Percentiles rank a stretch among this genome's conserved stretches.
These are phyloP conservation scores for Drosophila nigromelanica DNA, from an alignment of 1,140 invertebrate genomes.

Conservation along the genomic window DNA sequence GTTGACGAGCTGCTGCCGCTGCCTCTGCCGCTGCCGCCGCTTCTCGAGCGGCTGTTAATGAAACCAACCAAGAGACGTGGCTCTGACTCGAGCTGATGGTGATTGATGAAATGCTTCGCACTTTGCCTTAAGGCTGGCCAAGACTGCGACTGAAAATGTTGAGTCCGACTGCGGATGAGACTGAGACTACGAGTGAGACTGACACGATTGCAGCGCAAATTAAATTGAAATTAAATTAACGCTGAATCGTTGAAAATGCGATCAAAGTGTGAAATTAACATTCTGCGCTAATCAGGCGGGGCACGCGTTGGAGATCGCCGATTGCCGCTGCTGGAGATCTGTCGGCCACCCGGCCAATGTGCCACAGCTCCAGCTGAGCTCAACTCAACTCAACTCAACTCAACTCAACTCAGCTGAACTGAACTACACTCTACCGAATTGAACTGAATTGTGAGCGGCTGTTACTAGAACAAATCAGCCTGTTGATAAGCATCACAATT, in stretches of 20 bases:
- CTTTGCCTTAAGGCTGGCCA: background rate
- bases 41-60: conserved; percentile 28
- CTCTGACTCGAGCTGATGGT: conserved; percentile 29
- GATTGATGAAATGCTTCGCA: conserved; percentile 63
- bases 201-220: conserved; percentile 45
- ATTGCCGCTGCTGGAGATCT: conserved; percentile 16
- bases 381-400: background rate
- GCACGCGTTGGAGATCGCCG: conserved; percentile 57
- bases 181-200: conserved; percentile 10
- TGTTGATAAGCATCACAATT: conserved; percentile 44
- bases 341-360: background rate
- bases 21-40: conserved; percentile 11
- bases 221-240: conserved; percentile 81
- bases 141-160: background rate
- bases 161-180: background rate
- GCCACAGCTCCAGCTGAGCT: conserved; percentile 7
- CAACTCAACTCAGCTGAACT: background rate
- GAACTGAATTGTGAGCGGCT: conserved; percentile 3
- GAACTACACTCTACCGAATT: background rate
- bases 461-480: conserved; percentile 14
- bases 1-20: conserved; percentile 56
- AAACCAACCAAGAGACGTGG: conserved; percentile 11
- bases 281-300: conserved; percentile 72
- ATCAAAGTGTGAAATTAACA: conserved; percentile 80
- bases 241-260: conserved; percentile 67